These are phyloP conservation scores for Actinia tenebrosa DNA, from an alignment of 64 coral and sea anemone genomes.

Conservation along the genomic window DNA sequence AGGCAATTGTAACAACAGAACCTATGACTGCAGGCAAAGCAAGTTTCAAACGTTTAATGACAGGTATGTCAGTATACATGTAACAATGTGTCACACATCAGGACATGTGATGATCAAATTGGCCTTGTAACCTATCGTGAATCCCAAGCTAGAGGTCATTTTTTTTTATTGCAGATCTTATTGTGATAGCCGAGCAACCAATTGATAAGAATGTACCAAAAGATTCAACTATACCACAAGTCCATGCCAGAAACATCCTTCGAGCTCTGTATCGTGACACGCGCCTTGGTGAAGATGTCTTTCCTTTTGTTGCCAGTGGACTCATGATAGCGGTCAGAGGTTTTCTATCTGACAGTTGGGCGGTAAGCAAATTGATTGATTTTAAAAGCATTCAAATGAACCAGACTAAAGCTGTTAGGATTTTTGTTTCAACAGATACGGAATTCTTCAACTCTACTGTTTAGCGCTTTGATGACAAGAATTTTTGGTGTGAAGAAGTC, in stretches of 20 bases:
- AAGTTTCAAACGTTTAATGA: conserved; percentile 76
- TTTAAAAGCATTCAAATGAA: neutral
- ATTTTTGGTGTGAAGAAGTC: conserved; percentile 88
- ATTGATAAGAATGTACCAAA: conserved; percentile 26
- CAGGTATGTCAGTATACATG: conserved; percentile 12
- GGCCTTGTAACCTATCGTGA: no score
- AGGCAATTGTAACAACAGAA: conserved; percentile 95
- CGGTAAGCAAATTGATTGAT: conserved; percentile 44
- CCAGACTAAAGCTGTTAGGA: neutral
- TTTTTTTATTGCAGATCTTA: conserved; percentile 25
- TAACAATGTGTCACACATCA: no score
- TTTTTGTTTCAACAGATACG: conserved; percentile 51
- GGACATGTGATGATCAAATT: neutral
- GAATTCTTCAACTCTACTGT: conserved; percentile 89
- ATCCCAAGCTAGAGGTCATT: no score
- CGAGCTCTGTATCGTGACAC: conserved; percentile 88
- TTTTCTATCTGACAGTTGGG: conserved; percentile 88
- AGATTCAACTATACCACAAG: conserved; percentile 85
- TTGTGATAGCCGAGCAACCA: conserved; percentile 58
- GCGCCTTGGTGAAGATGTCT: conserved; percentile 82
- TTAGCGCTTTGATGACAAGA: conserved; percentile 89
- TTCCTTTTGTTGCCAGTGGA: conserved; percentile 83
- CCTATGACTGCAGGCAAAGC: conserved; percentile 48
- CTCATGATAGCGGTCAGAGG: conserved; percentile 66
- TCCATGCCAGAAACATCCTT: conserved; percentile 85